phyloP scores from a whole-genome alignment of 1,140 invertebrate genomes.

The Acromyrmex charruanus region DNA sequence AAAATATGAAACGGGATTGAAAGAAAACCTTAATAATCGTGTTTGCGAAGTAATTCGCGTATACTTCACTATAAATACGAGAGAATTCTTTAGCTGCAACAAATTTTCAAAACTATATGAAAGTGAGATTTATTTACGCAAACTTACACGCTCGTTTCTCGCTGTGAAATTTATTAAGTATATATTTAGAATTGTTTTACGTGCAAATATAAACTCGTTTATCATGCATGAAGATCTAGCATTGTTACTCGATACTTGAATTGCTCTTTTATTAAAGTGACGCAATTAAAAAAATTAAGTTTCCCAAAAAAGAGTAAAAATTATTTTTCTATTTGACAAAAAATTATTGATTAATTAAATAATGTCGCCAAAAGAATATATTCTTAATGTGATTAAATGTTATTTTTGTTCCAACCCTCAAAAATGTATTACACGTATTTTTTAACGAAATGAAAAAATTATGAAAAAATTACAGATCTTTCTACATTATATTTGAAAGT shows the following conservation, averaged over 20 bases:
- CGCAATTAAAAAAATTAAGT: too few relatives aligned
- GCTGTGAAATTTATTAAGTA: neutral
- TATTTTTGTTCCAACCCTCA: too few relatives aligned
- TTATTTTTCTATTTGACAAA: too few relatives aligned
- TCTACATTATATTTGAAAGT: too few relatives aligned
- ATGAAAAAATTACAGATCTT: too few relatives aligned
- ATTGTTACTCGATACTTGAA: neutral
- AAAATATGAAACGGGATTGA: neutral
- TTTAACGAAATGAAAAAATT: too few relatives aligned
- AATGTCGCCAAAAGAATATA: too few relatives aligned
- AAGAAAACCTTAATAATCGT: slow-evolving; percentile 6
- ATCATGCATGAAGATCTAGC: neutral
- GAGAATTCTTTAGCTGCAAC: neutral
- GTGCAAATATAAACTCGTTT: slow-evolving; percentile 56
- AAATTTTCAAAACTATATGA: neutral
- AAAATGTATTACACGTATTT: too few relatives aligned
- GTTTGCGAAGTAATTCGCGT: slow-evolving; percentile 17
- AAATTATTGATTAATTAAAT: too few relatives aligned
- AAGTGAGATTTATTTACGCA: neutral
- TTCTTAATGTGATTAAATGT: too few relatives aligned
- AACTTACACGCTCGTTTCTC: neutral
- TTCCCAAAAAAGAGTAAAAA: too few relatives aligned
- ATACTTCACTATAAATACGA: slow-evolving; percentile 16
- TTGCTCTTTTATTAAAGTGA: neutral
- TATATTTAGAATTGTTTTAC: neutral